Evolutionary conservation across 64 coral and sea anemone species (phyloP), one percentile per base, ranked within the genome.

Genomic region (Catalaphyllia jardinei): DNA sequence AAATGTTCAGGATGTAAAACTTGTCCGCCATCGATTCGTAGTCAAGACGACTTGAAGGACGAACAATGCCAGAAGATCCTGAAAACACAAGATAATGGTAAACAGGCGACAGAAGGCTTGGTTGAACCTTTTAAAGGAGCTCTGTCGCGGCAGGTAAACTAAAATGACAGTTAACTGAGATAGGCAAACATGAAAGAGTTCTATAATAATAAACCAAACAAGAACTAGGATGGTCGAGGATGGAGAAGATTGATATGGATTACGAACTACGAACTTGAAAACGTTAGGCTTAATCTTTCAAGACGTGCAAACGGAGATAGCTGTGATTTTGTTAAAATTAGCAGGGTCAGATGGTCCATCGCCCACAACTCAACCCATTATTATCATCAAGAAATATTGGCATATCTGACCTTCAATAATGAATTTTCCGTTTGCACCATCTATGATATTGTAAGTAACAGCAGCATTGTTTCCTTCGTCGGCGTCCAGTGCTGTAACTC

Each of bases 1-100:
- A 98, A 61, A 98, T 89, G 80, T 98, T 98, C 4, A 98, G 86
- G 18, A 98, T 50, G 55, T 91, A 98, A 57, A 92, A 89, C 52
- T 94, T 98, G 13, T 86, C 78, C 8, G 64, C n/a, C 77, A 94
- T 88, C 27, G 85, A 50, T 71, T 98, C 96, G 61, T 98, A 98
- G 50, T 98, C 96, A 75, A 98, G 82, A 29, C 83, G 81, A 28
- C 89, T 77, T 15, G 93, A 98, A 51, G 96, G 96, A 67, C 93
- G 96, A 38, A 98, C 93, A 46, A 98, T 92, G 71, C 96, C 96
- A 49, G 96, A 94, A 12, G 93, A 89, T 19, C 61, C 96, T 98
- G 75, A 19, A 63, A 87, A 38, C 16, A 22, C 0, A 12, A 87
- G 28, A 11, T 22, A 79, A 29, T 55, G n/a, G 25, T 27, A 27